phyloP scores from a whole-genome alignment of 2,113 vertebrate genomes.

The Opisthocomus hoazin region DNA sequence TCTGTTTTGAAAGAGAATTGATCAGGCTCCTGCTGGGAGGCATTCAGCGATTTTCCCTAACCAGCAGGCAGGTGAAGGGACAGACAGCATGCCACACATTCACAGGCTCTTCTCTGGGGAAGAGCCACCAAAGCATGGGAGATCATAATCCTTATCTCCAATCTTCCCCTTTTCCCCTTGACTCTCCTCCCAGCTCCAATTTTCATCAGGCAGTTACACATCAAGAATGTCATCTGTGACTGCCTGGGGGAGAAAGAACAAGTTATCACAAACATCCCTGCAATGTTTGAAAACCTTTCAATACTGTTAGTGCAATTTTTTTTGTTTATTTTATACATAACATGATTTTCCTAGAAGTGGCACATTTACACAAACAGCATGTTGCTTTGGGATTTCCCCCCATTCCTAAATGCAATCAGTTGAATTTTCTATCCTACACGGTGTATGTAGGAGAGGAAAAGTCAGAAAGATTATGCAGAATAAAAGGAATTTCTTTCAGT shows the following conservation, averaged over 20 bases:
- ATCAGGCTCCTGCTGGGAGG: background rate
- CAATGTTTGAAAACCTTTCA: background rate
- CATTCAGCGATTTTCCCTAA: background rate
- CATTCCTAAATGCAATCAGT: background rate
- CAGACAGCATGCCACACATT: background rate
- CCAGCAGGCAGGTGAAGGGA: background rate
- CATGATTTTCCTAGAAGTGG: background rate
- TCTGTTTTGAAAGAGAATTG: background rate
- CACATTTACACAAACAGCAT: background rate
- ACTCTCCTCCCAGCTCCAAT: background rate
- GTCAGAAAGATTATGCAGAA: background rate
- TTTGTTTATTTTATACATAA: background rate
- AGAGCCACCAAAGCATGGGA: background rate
- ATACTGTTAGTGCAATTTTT: background rate
- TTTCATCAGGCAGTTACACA: background rate
- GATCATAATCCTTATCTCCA: background rate
- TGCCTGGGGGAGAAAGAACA: background rate
- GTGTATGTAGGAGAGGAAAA: background rate
- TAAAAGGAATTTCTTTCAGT: background rate
- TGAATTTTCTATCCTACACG: background rate
- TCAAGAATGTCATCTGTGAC: background rate
- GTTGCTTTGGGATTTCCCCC: background rate
- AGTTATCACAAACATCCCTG: background rate
- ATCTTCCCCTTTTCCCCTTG: background rate
- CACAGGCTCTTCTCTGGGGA: background rate